phyloP scores from a whole-genome alignment of 2,113 vertebrate genomes.

The Elaphurus davidianus region DNA sequence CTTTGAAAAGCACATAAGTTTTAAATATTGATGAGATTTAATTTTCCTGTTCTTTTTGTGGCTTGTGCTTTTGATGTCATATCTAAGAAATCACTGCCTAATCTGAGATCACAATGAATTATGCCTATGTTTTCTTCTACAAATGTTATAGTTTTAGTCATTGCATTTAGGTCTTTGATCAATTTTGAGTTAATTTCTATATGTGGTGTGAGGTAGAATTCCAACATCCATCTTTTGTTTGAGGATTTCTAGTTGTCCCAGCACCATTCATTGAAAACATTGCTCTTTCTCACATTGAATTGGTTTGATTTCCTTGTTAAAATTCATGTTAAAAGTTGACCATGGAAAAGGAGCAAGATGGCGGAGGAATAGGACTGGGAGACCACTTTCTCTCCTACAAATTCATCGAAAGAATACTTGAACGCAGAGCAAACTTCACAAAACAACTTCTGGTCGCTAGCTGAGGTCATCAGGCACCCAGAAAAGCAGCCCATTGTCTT shows the following conservation, averaged over 20 bases:
- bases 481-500: no score
- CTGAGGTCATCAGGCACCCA: no score
- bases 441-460: no score
- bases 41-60: not conserved
- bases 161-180: not conserved
- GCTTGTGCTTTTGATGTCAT: not conserved
- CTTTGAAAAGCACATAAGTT: not conserved
- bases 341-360: not conserved
- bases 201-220: not conserved
- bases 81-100: not conserved
- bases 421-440: no score
- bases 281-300: not conserved
- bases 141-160: not conserved
- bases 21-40: not conserved
- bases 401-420: no score
- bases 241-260: not conserved
- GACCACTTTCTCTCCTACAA: no score
- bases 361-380: no score
- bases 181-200: not conserved
- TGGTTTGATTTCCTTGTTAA: not conserved
- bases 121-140: not conserved
- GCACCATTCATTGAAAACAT: not conserved
- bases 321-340: not conserved
- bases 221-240: not conserved
- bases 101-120: not conserved